Conservation (phyloP, 2,888 invertebrate species). For the Crossocerus cetratus region DNA sequence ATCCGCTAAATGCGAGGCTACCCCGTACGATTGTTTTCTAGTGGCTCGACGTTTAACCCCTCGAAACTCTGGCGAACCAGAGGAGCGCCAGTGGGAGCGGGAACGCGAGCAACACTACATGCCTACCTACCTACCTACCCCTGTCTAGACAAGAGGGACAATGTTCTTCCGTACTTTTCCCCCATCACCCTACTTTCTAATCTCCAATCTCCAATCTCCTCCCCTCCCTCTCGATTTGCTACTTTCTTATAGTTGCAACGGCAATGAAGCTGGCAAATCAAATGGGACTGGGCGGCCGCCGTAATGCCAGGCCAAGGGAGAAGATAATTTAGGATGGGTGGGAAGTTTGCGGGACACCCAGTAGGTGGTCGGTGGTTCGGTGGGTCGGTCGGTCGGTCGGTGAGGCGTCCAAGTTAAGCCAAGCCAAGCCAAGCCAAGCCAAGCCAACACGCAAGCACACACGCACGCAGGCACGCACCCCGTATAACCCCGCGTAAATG, state of each 20-base stretch:
- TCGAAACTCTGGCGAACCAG: slow-evolving; percentile 54
- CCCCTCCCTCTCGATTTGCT: too few species aligned
- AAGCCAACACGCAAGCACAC: slow-evolving; percentile 60
- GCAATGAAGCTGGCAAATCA: too few species aligned
- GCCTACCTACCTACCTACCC: slow-evolving; percentile 22
- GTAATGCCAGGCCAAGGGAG: background rate
- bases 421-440: too few species aligned
- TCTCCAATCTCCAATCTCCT: too few species aligned
- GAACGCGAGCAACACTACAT: slow-evolving; percentile 30
- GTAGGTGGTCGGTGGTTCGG: slow-evolving; percentile 61
- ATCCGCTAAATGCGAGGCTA: slow-evolving; percentile 65
- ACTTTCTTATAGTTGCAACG: too few species aligned
- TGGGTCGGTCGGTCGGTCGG: too few species aligned
- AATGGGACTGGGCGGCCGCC: too few species aligned
- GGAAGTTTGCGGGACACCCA: slow-evolving; percentile 60
- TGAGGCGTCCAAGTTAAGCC: too few species aligned
- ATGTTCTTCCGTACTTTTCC: slow-evolving; percentile 29
- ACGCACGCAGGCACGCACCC: too few species aligned
- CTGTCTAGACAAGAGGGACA: slow-evolving; percentile 43
- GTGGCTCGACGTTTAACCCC: slow-evolving; percentile 76
- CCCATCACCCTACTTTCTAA: too few species aligned
- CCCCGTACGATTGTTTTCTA: slow-evolving; percentile 71
- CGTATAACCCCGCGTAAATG: slow-evolving; percentile 70
- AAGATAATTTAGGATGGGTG: slow-evolving; percentile 19
- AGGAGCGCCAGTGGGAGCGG: slow-evolving; percentile 15